Evolutionary conservation across 2,888 invertebrate genomes (phyloP), one percentile per base, ranked within the genome.

Genomic region (Lochmaea crataegi): DNA sequence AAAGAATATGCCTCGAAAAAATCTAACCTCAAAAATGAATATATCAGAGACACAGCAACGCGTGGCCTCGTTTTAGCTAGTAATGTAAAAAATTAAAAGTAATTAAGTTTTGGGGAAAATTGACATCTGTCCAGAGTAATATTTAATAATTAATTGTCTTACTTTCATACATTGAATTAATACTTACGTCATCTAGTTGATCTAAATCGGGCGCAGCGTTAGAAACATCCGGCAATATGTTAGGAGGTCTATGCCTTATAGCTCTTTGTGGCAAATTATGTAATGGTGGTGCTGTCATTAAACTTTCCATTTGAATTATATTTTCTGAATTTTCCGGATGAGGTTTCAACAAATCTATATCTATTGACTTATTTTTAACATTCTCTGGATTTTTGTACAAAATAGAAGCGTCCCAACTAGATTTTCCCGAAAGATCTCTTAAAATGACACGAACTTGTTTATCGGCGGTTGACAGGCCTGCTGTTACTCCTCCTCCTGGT

Each of bases 361-460:
- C 71, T 16, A 60, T 42, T 45, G 60, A 18, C 9, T 48, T 65
- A 11, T 68, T 57, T 58, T 16, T 69, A 41, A 77, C 67, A 41
- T 65, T 77, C n/a, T 89, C 88, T 0, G 94, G 94, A 81, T 93
- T 93, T 84, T 93, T 92, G 87, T 96, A 96, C 0, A 98, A 89
- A 73, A 97, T 94, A 0, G 96, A 95, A 53, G 96, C 96, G 87
- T 98, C 98, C 98, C 98, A 98, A 82, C 96, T 96, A 65, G 96
- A 95, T 88, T 98, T 98, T 65, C 98, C 98, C 42, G 95, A 94
- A 70, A 97, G 89, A 87, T 98, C 97, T 10, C 98, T 90, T 74
- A 98, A 88, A 14, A 98, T 88, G 26, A 98, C 92, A 48, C 98
- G 90, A 70, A 87, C 87, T 89, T 94, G 94, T 64, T 94, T 93